Evolutionary conservation across 2,113 vertebrate genomes (phyloP).

Genomic region (Sylvietta virens): DNA sequence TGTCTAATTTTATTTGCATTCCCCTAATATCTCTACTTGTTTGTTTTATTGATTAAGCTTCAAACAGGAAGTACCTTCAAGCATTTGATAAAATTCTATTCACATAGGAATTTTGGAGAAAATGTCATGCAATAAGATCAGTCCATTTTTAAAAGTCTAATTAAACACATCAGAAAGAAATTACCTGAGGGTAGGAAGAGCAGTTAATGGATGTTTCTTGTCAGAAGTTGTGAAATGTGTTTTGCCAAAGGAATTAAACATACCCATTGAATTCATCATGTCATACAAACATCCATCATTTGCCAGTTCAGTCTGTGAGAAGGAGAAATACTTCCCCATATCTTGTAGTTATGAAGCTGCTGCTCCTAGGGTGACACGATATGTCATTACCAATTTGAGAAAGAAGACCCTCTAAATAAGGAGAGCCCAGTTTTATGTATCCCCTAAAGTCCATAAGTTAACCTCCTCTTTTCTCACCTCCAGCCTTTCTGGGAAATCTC

Average conservation of each 20-base stretch:
- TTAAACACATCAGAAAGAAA: conserved; percentile 28
- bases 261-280: neutral
- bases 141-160: conserved; percentile 33
- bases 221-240: conserved; percentile 8
- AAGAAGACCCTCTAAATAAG: neutral
- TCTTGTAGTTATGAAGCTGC: neutral
- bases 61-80: neutral
- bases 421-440: neutral
- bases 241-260: conserved; percentile 14
- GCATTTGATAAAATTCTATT: neutral
- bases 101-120: neutral
- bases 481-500: neutral
- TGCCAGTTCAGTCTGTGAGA: neutral
- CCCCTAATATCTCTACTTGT: neutral
- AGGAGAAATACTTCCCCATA: neutral
- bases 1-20: neutral
- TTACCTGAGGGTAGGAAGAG: neutral
- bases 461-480: neutral
- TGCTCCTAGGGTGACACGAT: neutral
- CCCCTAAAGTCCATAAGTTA: neutral
- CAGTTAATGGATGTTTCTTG: conserved; percentile 14
- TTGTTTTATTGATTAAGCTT: neutral
- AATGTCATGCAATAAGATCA: neutral
- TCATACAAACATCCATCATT: neutral
- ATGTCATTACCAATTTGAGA: neutral